Evolutionary conservation across 2,888 invertebrate species (phyloP).

Genomic region (Crepidodera aurea): DNA sequence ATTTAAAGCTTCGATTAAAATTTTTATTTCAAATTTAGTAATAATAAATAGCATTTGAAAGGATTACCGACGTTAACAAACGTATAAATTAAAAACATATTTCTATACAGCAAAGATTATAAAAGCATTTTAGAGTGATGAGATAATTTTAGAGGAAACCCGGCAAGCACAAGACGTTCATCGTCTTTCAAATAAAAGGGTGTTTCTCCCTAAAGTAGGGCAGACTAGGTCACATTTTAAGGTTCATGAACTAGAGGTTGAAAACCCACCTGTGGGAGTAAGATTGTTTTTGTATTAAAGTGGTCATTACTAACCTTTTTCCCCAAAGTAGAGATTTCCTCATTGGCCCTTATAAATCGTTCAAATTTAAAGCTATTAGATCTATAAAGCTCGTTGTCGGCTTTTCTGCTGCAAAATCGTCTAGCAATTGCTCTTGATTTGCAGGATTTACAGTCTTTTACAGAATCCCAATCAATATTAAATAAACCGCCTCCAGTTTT

Average conservation of each 20-base stretch:
- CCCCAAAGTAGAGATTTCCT: slow-evolving; percentile 64
- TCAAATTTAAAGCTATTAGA: slow-evolving; percentile 91
- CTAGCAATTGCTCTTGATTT: slow-evolving; percentile 70
- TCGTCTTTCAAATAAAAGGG: slow-evolving; percentile 2
- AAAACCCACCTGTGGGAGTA: slow-evolving; percentile 28
- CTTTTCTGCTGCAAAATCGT: slow-evolving; percentile 76
- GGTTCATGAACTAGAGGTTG: slow-evolving; percentile 18
- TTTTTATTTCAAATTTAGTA: no score
- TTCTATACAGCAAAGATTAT: no score
- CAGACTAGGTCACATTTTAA: slow-evolving; percentile 19
- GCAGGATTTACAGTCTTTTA: slow-evolving; percentile 66
- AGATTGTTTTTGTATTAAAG: background rate
- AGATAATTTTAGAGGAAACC: no score
- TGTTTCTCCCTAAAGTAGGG: slow-evolving; percentile 16
- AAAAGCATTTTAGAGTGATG: no score
- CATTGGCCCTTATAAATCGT: slow-evolving; percentile 78
- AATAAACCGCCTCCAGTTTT: slow-evolving; percentile 59
- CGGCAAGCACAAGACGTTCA: background rate
- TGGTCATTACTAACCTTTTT: slow-evolving; percentile 70
- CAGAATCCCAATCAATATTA: slow-evolving; percentile 66
- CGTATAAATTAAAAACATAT: no score
- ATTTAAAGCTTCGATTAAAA: no score
- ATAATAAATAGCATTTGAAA: no score
- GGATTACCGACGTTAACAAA: no score
- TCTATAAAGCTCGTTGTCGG: slow-evolving; percentile 85